Base-by-base conservation (phyloP, 1,140 invertebrate genomes). In the Drosophila funebris region DNA sequence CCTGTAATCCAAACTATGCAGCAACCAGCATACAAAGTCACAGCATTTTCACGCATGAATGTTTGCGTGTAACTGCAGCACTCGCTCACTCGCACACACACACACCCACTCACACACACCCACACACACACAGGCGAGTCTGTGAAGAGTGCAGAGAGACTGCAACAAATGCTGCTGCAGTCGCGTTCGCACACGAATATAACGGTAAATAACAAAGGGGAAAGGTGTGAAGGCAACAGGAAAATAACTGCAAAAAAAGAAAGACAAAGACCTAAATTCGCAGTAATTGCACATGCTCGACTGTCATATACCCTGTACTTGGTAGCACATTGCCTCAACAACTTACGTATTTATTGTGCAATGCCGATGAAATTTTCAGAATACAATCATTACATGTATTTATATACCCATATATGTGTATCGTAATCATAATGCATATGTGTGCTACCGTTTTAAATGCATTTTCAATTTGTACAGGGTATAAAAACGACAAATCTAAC, bases 401-500 rank as follows among this genome's bases (percentile, higher is more conserved):
- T 6, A 27, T 5, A 27, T 27, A 27, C 5, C 4, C 4, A 27
- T 27, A 3, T 27, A 6, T 27, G 0, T 27, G 24, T 27, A 4
- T 27, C 6, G 5, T 27, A 27, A 27, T 27, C 4, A 27, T 4
- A 27, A 1, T 4, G n/a, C n/a, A n/a, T n/a, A n/a, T n/a, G n/a
- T n/a, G n/a, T n/a, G n/a, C n/a, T n/a, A n/a, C 24, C 6, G 4
- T 0, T 4, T 27, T 27, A 5, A 27, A 2, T 27, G 24, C 4
- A 27, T 27, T 18, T 0, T 0, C 8, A 18, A 13, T 27, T 14
- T 27, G n/a, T 31, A 31, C 14, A 31, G 24, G 4, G 43, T 43
- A 67, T 44, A 27, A 11, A 48, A 71, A 72, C 33, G 71, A 64
- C 70, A 74, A 68, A 74, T 80, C 73, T 64, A 85, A 85, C 81